phyloP scores from a whole-genome alignment of 2,888 invertebrate species.

The Synanthedon myopaeformis region DNA sequence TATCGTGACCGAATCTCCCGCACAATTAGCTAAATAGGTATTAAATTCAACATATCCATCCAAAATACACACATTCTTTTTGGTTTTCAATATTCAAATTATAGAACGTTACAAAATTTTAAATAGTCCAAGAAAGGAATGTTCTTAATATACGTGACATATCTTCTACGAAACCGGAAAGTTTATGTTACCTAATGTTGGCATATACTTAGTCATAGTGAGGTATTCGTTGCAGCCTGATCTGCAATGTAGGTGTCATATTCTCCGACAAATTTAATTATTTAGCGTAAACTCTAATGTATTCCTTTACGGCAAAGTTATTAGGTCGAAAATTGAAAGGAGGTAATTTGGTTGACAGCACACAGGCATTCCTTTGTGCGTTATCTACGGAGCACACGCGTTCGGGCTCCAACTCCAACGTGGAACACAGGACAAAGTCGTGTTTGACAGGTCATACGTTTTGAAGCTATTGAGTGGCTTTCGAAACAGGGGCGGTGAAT shows the following conservation, averaged over 20 bases:
- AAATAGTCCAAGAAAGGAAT: no score
- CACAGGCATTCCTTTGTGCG: constrained; percentile 23
- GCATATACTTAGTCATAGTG: no score
- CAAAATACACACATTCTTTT: no score
- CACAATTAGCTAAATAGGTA: no score
- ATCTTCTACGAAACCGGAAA: no score
- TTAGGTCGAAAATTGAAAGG: constrained; percentile 13
- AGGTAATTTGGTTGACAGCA: constrained; percentile 11
- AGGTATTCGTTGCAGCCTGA: background rate
- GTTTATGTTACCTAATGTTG: no score
- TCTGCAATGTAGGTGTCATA: background rate
- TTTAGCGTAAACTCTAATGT: background rate
- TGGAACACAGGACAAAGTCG: constrained; percentile 19
- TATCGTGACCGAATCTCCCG: no score
- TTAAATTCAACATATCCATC: no score
- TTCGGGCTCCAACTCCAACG: constrained; percentile 15
- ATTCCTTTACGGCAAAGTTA: constrained; percentile 13
- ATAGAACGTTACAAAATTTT: no score
- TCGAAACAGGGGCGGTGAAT: constrained; percentile 8
- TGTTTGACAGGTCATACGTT: constrained; percentile 20
- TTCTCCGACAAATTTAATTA: constrained; percentile 1
- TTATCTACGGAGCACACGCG: constrained; percentile 31
- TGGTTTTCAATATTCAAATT: no score
- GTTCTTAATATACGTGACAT: no score
- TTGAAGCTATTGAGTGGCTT: constrained; percentile 16